Evolutionary conservation across 2,888 invertebrate species (phyloP), one percentile per base, ranked within the genome.

Genomic region (Agrotis ipsilon): DNA sequence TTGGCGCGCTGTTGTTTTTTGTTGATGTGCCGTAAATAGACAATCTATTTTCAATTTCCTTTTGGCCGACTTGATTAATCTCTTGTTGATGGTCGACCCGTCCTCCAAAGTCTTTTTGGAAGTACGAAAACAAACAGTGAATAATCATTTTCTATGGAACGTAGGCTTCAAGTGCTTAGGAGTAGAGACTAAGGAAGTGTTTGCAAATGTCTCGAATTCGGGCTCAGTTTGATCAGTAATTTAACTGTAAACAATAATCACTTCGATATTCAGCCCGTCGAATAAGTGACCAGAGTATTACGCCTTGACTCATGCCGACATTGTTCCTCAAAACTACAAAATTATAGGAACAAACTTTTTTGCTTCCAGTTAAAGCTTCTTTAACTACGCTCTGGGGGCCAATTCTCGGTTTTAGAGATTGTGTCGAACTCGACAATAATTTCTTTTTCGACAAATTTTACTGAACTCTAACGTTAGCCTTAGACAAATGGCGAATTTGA

Each of bases 41-140:
- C 60, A 66, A 66, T 72, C 52, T 78, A 58, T 72, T 78, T 78
- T 43, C 72, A 61, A 72, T 72, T 67, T 54, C 21, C 54, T 32
- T 54, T 18, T 27, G 39, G 14, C 48, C 13, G 9, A 19, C 39
- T 59, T 55, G 73, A 59, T 76, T 66, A 72, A 63, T 72, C 11
- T 27, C n/a, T 63, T 24, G 24, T 16, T 58, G 49, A 54, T 54
- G n/a, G 55, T 39, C 14, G n/a, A 19, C 19, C 13, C 24, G 24
- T 57, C 19, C 48, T 59, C 19, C 49, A 5, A 32, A 18, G 58
- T 18, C 16, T 24, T 45, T 54, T 63, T 16, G 45, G 18, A 18
- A 60, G 48, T 32, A 45, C 19, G 11, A 46, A 71, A 45, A 58
- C 16, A 61, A 77, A 64, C 16, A 39, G 9, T 14, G n/a, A 48